Evolutionary conservation across 2,113 vertebrate genomes (phyloP), one percentile per base, ranked within the genome.

Genomic region (Corvus hawaiiensis): DNA sequence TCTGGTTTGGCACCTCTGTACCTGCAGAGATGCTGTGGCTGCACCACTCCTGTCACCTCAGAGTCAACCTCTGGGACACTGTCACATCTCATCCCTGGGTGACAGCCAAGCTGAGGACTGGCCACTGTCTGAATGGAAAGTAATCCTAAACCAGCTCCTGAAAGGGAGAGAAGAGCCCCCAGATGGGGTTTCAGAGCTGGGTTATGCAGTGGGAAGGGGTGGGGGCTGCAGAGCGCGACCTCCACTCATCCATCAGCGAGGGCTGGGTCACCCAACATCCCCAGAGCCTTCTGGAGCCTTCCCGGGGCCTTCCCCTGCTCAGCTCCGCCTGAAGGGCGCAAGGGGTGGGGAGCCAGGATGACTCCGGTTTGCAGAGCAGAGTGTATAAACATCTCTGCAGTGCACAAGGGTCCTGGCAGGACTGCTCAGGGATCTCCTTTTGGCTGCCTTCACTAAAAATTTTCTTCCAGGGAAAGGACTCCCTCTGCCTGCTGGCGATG

Each of bases 381-480:
- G 73, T 8, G 0, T 13, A 16, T 8, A 11, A 61, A 22, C 76
- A 21, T 46, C 89, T 69, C 91, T 43, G 18, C 14, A 5, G 79
- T 23, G 82, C 63, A 30, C 21, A 68, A 55, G 61, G 95, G 76
- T 91, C 63, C 83, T 72, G 88, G 82, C 81, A 71, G 95, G 77
- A 21, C 41, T n/a, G 75, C 82, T 86, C 41, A 21, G 82, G 90
- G 90, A 94, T 90, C 85, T 91, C 79, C 90, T 92, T 77, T 79
- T 80, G 88, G 79, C 87, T 84, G 93, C 86, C 73, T 92, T 84
- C 16, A 5, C 75, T 63, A 73, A n/a, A 39, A 9, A 66, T 94
- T 56, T 80, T 93, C 94, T 96, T 84, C 88, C 92, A 93, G 76
- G 96, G 68, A 84, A 95, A 97, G 96, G 96, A 96, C 96, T 96